These are phyloP conservation scores for Caenorhabditis imperialis DNA, from an alignment of 2,888 invertebrate species.

Conservation along the genomic window DNA sequence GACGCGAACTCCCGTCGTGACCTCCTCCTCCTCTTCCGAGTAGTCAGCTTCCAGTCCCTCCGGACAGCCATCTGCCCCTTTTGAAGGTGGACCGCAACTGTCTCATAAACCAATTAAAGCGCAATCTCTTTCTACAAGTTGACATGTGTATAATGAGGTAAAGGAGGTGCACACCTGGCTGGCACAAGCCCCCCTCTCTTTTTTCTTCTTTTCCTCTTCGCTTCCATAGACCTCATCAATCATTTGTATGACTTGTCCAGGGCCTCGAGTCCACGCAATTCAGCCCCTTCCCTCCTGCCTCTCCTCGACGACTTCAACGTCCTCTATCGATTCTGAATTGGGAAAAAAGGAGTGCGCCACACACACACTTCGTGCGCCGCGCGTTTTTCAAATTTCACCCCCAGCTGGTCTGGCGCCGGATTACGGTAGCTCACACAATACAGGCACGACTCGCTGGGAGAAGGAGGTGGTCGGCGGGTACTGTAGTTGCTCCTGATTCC, in stretches of 20 bases:
- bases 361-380: no score
- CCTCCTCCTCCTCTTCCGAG: background rate
- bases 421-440: no score
- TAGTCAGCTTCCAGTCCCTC: background rate
- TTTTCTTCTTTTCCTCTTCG: conserved; percentile 9
- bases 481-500: conserved; percentile 12
- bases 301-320: background rate
- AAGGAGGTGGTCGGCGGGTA: conserved; percentile 13
- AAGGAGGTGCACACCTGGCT: conserved; percentile 28
- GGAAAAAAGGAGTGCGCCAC: no score
- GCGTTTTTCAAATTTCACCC: conserved; percentile 35
- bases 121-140: conserved; percentile 35
- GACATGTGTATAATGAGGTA: conserved; percentile 26
- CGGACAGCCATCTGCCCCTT: background rate
- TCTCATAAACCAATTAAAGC: conserved; percentile 40
- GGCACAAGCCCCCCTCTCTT: conserved; percentile 13
- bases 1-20: background rate
- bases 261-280: background rate
- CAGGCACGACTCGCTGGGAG: background rate
- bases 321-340: conserved; percentile 20
- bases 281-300: background rate
- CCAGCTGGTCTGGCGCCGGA: no score
- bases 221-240: conserved; percentile 56
- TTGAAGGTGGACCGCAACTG: background rate
- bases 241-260: conserved; percentile 54